Evolutionary conservation across 2,113 vertebrate species (phyloP), one percentile per base, ranked within the genome.

Genomic region (Trogon melanurus): DNA sequence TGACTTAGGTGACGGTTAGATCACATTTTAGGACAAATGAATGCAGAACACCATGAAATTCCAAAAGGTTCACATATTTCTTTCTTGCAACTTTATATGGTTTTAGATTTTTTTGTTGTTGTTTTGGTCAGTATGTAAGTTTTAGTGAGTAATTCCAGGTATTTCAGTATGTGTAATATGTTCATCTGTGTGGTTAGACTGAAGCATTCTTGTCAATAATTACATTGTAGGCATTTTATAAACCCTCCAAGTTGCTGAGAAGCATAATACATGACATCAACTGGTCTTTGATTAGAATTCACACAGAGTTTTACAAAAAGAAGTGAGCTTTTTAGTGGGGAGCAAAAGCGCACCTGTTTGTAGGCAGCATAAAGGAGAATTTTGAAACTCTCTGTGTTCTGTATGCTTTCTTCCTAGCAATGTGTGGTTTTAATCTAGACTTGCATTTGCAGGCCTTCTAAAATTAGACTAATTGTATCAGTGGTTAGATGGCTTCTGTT

Each of bases 311-410:
- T 81, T 81, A 17, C 66, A 78, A 91, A 79, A 73, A 80, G 26
- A 71, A 66, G 17, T 0, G 0, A 72, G 26, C 27, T 10, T 81
- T 72, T 85, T 51, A 62, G 0, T 0, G 0, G 18, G 64, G 11
- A 81, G 54, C 53, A 81, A 85, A 89, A 72, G 25, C 2, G 0
- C 66, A 32, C 30, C 27, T 80, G 60, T 67, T 61, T 76, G 44
- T 61, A 62, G 58, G 44, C 38, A 47, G 25, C 54, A 57, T 69
- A 61, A 85, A 89, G 58, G 29, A 76, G 47, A 73, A 85, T 45
- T 56, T 56, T 61, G 32, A 34, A 66, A 32, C 30, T 56, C 41
- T 66, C 17, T 76, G 53, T 66, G 41, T 66, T 94, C 17, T 57
- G 25, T 58, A 11, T 67, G 36, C 75, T 76, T 92, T 81, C 34